Percentiles rank a stretch among this genome's conserved stretches.
Conservation (phyloP, 2,888 invertebrate species). For the Xiphydria camelus region DNA sequence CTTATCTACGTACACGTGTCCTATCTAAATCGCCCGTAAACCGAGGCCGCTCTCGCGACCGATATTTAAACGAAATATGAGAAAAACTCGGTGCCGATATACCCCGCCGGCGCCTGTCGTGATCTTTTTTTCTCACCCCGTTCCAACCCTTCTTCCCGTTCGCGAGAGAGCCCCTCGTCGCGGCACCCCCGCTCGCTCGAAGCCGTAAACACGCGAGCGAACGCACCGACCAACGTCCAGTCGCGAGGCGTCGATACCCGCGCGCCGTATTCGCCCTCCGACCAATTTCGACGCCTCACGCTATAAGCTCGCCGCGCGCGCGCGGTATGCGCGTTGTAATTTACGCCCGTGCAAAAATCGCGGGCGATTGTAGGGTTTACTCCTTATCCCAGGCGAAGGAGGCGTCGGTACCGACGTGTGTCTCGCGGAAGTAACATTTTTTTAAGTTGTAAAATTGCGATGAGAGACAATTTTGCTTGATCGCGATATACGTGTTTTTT, state of each 20-base stretch:
- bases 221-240: constrained; percentile 1
- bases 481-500: too few relatives aligned
- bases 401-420: too few relatives aligned
- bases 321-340: too few relatives aligned
- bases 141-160: neutral
- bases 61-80: neutral
- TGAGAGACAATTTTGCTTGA: too few relatives aligned
- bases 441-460: too few relatives aligned
- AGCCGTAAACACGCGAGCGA: constrained; percentile 3
- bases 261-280: neutral
- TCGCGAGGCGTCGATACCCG: neutral
- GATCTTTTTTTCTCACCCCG: neutral
- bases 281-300: neutral
- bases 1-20: neutral
- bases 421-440: too few relatives aligned
- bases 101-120: neutral
- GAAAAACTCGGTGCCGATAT: neutral
- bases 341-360: too few relatives aligned
- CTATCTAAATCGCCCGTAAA: neutral
- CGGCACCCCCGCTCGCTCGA: too few relatives aligned
- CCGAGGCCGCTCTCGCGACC: neutral
- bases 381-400: too few relatives aligned
- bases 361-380: too few relatives aligned
- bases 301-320: too few relatives aligned
- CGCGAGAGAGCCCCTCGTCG: neutral